Evolutionary conservation across 2,888 invertebrate genomes (phyloP), one percentile per base, ranked within the genome.

Genomic region (Diaprepes abbreviatus): DNA sequence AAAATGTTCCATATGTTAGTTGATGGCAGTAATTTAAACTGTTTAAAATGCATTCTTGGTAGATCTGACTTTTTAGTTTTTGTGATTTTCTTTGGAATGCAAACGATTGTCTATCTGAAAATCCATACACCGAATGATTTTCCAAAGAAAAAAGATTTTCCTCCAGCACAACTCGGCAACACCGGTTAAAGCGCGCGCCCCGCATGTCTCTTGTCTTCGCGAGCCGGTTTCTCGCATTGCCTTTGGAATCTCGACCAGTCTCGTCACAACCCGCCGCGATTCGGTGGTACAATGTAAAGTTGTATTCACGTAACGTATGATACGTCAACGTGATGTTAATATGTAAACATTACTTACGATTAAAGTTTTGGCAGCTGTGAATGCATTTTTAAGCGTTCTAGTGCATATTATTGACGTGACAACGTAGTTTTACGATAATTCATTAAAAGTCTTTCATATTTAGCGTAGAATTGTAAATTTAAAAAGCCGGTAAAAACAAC

Each of bases 211-310:
- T 64, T 38, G 57, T 63, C 58, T 57, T 68, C 50, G 62, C 63
- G 57, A 60, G 71, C 71, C 71, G 71, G 71, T 71, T 71, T 60
- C 67, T 70, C 66, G 66, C 59, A 31, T 31, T 59, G n/a, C 21
- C 43, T 21, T 57, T 62, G 70, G 70, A 70, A 70, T 70, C 70
- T 62, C 70, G 70, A 38, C 43, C 70, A 70, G 70, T 70, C 55
- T 55, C 48, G 60, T 17, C 43, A 52, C 28, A 50, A 16, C 45
- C n/a, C 16, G 48, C 28, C 48, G 48, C 24, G 48, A 0, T 16
- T n/a, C 24, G n/a, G 48, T 16, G 16, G 24, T 45, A 50, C 12
- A 16, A 16, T 28, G 28, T 7, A 14, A 9, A 16, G 14, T 14
- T n/a, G 14, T 50, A n/a, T 16, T 14, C 7, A 14, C 28, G 9